phyloP scores from a whole-genome alignment of 2,113 vertebrate species.

The Triplophysa rosa region DNA sequence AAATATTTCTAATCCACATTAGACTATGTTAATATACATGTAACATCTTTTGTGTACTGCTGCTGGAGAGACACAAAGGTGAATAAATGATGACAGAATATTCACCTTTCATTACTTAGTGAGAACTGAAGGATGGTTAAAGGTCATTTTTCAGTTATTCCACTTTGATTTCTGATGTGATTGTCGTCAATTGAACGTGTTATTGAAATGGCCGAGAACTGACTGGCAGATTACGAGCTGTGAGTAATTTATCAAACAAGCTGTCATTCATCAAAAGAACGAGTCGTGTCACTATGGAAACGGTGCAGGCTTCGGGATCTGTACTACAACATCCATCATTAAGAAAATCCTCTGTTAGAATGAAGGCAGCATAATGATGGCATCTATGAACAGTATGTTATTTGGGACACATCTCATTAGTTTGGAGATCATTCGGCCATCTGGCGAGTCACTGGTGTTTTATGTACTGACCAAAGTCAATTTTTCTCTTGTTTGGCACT shows the following conservation, averaged over 20 bases:
- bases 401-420: no score
- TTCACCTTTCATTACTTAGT: neutral
- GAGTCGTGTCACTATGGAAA: slow-evolving; percentile 25
- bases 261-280: slow-evolving; percentile 26
- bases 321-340: neutral
- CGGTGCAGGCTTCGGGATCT: neutral
- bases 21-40: no score
- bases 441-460: no score
- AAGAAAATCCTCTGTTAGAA: neutral
- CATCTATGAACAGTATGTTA: neutral
- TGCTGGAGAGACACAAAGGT: no score
- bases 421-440: no score
- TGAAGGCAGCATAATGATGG: neutral
- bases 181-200: slow-evolving; percentile 8
- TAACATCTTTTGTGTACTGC: no score
- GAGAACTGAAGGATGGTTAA: neutral
- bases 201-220: slow-evolving; percentile 3
- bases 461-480: neutral
- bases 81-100: no score
- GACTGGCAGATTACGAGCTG: slow-evolving; percentile 5
- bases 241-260: slow-evolving; percentile 27
- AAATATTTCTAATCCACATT: no score
- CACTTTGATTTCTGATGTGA: neutral
- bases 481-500: neutral
- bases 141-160: neutral